phyloP scores from a whole-genome alignment of 2,113 vertebrate genomes.

The Formicarius rufipectus region DNA sequence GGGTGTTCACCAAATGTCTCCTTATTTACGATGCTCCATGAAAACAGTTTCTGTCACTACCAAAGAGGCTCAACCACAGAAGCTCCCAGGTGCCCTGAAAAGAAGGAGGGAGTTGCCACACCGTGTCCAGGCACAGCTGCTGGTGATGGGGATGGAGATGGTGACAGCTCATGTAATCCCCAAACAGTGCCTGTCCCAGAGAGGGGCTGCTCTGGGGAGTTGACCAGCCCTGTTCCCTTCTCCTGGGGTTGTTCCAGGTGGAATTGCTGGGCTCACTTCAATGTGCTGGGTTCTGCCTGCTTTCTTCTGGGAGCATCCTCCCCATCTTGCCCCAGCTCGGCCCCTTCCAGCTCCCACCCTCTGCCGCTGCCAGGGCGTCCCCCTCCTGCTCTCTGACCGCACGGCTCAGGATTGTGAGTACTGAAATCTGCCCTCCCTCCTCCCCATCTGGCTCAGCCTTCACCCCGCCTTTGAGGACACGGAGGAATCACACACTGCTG shows the following conservation, averaged over 20 bases:
- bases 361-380: not conserved
- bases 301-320: not conserved
- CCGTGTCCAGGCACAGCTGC: not conserved
- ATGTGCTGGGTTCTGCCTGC: not conserved
- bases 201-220: not conserved
- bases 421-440: not conserved
- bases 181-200: not conserved
- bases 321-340: rapidly evolving
- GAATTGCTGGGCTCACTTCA: not conserved
- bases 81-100: not conserved
- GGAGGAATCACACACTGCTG: rapidly evolving
- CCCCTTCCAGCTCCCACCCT: not conserved
- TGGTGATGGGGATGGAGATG: rapidly evolving
- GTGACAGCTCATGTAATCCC: rapidly evolving
- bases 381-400: not conserved
- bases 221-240: rapidly evolving
- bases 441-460: not conserved
- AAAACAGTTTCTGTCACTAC: not conserved
- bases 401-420: not conserved
- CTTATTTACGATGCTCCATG: not conserved
- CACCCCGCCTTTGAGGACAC: not conserved
- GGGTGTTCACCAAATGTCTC: not conserved
- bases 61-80: not conserved
- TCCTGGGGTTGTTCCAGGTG: not conserved
- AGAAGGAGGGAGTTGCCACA: not conserved